Evolutionary conservation across 2,797 vertebrate species (phyloP).

Genomic region (Trachops cirrhosus): DNA sequence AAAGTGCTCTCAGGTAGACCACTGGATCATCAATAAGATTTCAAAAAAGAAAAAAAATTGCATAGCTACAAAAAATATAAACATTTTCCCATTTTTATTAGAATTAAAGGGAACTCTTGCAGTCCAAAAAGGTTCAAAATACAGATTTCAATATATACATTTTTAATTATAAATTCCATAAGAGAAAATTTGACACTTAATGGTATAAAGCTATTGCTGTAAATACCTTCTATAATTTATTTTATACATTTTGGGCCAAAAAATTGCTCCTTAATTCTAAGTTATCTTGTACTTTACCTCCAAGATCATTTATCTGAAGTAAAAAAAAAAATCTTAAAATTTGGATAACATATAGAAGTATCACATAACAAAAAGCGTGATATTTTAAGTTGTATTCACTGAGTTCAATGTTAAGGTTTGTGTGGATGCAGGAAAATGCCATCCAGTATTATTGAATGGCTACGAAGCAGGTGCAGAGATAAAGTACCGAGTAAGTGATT

Average conservation of each 20-base stretch:
- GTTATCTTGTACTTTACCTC: background rate
- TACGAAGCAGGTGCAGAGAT: background rate
- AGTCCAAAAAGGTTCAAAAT: background rate
- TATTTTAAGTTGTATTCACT: background rate
- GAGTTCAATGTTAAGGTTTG: background rate
- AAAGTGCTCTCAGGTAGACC: background rate
- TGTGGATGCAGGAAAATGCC: background rate
- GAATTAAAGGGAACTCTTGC: background rate
- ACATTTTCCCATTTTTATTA: background rate
- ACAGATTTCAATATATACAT: background rate
- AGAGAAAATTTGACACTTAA: background rate
- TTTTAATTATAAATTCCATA: background rate
- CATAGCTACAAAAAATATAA: background rate
- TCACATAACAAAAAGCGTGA: background rate
- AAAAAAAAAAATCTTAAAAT: background rate
- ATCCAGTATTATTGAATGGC: background rate
- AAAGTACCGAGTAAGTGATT: background rate
- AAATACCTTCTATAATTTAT: background rate
- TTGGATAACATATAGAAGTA: background rate
- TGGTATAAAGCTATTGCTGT: background rate
- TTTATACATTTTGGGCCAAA: background rate
- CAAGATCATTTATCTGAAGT: background rate
- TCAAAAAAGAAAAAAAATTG: background rate
- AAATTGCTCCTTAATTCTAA: background rate
- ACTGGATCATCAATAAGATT: background rate